Evolutionary conservation across 2,888 invertebrate genomes (phyloP), one percentile per base, ranked within the genome.

Genomic region (Anthophora plumipes): DNA sequence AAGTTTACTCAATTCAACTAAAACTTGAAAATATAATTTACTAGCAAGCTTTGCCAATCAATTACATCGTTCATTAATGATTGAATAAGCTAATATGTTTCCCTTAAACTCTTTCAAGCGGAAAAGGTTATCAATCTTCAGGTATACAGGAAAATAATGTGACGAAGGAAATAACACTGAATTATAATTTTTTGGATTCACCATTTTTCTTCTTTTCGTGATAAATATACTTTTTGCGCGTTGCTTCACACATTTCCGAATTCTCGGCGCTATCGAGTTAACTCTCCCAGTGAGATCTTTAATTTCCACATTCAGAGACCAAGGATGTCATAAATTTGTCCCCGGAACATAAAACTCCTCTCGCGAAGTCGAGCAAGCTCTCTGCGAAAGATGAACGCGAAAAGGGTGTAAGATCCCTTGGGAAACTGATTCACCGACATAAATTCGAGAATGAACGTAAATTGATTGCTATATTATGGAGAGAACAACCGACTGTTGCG

Each of bases 261-360:
- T n/a, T 31, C 52, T 74, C 25, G 17, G 9, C 43, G 39, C 20
- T 14, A 17, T 39, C 17, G 46, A 37, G 61, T 22, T 46, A 39
- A 20, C 41, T 12, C 22, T 41, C 9, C 20, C 60, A 9, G 48
- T 41, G 41, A 31, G 59, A 37, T 46, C 68, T 76, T 70, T 61
- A 69, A 79, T 70, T 70, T 70, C 69, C 17, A 63, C 55, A 8
- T n/a, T n/a, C n/a, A 20, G 37, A 48, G 25, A 54, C n/a, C 70
- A 43, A 71, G 60, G 37, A 67, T 52, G 67, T 67, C 43, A 50
- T 78, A 80, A 80, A 80, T 72, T 71, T 52, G 39, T 46, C 50
- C 43, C 55, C 46, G 22, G 60, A 64, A 69, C 25, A 63, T 77
- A 68, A 80, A 80, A 59, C 41, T 78, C 66, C 46, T 63, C 61